Evolutionary conservation across 2,888 invertebrate species (phyloP), one percentile per base, ranked within the genome.

Genomic region (Cenopis cana): DNA sequence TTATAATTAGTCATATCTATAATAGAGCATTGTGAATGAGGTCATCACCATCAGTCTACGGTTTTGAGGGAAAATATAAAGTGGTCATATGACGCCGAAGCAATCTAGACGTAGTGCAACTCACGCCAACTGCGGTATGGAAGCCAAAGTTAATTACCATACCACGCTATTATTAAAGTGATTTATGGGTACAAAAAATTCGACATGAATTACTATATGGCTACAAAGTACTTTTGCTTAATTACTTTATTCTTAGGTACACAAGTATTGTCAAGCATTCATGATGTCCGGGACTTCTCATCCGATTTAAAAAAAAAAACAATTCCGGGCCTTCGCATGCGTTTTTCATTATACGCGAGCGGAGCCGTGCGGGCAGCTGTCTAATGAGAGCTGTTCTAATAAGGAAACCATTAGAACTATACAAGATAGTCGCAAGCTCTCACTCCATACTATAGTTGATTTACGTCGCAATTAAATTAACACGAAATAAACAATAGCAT

Each of bases 101-200:
- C 82, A 82, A 59, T 62, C 70, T 59, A 66, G 73, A 73, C 75
- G 73, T 72, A 69, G 77, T 54, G 46, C 54, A 54, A 33, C 75
- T 70, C 76, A 78, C 77, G 82, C 81, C 84, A 82, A 82, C 69
- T 76, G 77, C 77, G 76, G 61, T 73, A 74, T 77, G 76, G 77
- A 76, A 80, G 82, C 82, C 82, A 81, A 78, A 78, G 77, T 77
- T 79, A 76, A 81, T 80, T 79, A 79, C 79, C 78, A 72, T 72
- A 72, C 79, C 78, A 68, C 78, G 80, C 78, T 74, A 81, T 71
- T 68, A 65, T 64, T 61, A 50, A 29, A 55, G 49, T 74, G 77
- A 80, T 77, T 79, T 76, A 80, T 79, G 75, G 69, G 73, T 74
- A 68, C 68, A 73, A 64, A 67, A 75, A 55, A 11, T 50, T 24